Evolutionary conservation across 2,888 invertebrate species (phyloP), one percentile per base, ranked within the genome.

Genomic region (Watsonalla binaria): DNA sequence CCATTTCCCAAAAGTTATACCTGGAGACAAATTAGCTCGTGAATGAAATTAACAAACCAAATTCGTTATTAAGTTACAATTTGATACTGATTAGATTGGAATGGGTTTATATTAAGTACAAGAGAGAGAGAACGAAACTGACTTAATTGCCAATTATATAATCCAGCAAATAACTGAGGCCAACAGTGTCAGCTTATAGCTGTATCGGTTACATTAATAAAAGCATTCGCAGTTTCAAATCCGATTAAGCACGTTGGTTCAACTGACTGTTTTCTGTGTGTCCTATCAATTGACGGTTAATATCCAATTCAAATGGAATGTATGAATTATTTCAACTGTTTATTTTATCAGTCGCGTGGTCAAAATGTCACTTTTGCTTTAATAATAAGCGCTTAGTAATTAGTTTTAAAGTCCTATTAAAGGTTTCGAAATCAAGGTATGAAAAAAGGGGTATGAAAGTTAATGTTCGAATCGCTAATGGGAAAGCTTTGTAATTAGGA

Each of bases 201-300:
- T 62, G 58, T 60, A 69, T 62, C 60, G 63, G 59, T 62, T 68
- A 74, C 72, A 74, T 76, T 77, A 74, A 74, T 75, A 72, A 77
- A 79, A 74, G 65, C 70, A 66, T 71, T 74, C 64, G 66, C 65
- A 65, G 59, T 57, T 66, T 64, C 62, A 61, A 77, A 80, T 74
- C 76, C 74, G 78, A 78, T 80, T 73, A 74, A 65, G 70, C 65
- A 65, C 61, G 65, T 63, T 64, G 61, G 66, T 69, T 63, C 67
- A 65, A 67, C 70, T 65, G 66, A 66, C 66, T 68, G 70, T 75
- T 70, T 70, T 66, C 68, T 64, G 58, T 69, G 64, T 61, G 67
- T 68, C 62, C 65, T 62, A 63, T 70, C 68, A 66, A 71, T 65
- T 61, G 63, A 61, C 68, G 65, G 65, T 70, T 66, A 66, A 64